A percentile compares a stretch with the other conserved stretches of the same genome.
Conservation (phyloP, 2,888 invertebrate genomes). For the Cylindroiulus punctatus region DNA sequence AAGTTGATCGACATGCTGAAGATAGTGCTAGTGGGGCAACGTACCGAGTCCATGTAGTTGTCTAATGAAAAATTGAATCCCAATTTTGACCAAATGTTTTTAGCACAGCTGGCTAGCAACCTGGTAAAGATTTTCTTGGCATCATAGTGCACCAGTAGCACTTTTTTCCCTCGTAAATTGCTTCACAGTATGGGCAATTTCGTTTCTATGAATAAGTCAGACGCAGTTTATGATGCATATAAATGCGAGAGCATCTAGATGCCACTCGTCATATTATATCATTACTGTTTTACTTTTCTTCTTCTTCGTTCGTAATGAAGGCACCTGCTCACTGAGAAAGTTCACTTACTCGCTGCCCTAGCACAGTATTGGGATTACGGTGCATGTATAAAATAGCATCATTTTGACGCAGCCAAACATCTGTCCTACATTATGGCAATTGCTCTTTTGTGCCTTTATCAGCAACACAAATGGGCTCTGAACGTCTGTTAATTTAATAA, state of each 20-base stretch:
- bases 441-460: slow-evolving; percentile 17
- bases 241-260: slow-evolving; percentile 17
- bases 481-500: slow-evolving; percentile 50
- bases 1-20: no score
- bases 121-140: no score
- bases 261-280: slow-evolving; percentile 44
- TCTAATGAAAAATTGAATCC: no score
- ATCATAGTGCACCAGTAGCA: neutral
- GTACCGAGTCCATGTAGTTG: no score
- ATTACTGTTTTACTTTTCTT: slow-evolving; percentile 24
- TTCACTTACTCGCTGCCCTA: neutral
- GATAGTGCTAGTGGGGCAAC: no score
- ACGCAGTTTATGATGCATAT: slow-evolving; percentile 24
- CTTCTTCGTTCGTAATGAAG: neutral
- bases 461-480: slow-evolving; percentile 48
- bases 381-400: neutral
- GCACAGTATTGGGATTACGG: neutral
- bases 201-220: slow-evolving; percentile 23
- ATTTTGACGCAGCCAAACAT: slow-evolving; percentile 3
- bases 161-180: neutral
- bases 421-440: slow-evolving; percentile 48
- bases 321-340: neutral
- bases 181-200: neutral
- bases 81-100: no score
- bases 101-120: no score